Evolutionary conservation across 2,113 vertebrate genomes (phyloP).

Genomic region (Hyaena hyaena): DNA sequence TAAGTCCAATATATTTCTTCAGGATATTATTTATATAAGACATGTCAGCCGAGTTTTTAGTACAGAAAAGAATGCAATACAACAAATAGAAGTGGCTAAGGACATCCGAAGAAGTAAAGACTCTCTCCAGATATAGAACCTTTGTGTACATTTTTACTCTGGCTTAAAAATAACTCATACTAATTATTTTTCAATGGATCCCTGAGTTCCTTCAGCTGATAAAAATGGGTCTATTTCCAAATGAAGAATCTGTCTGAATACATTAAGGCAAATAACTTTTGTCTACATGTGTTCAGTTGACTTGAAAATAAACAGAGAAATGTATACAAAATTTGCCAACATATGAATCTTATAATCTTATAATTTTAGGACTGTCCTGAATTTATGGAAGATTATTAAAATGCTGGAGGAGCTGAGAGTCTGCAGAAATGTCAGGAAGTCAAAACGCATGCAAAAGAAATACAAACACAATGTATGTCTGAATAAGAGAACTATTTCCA

Average conservation of each 20-base stretch:
- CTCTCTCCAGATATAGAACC: neutral
- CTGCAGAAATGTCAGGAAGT: neutral
- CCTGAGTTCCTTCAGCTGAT: neutral
- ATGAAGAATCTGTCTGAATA: neutral
- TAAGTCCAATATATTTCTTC: neutral
- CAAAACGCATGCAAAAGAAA: neutral
- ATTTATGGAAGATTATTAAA: slow-evolving; percentile 16
- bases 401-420: neutral
- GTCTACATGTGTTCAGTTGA: neutral
- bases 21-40: slow-evolving; percentile 7
- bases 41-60: neutral
- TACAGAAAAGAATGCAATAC: neutral
- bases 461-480: neutral
- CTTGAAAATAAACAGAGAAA: slow-evolving; percentile 34
- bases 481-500: neutral
- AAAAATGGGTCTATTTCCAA: slow-evolving; percentile 5
- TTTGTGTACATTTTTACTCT: neutral
- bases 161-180: neutral
- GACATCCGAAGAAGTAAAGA: neutral
- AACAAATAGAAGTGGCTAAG: neutral
- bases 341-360: neutral
- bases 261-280: neutral
- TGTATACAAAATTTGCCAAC: neutral
- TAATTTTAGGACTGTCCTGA: slow-evolving; percentile 1
- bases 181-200: slow-evolving; percentile 37